A percentile compares a stretch with the other conserved stretches of the same genome.
These are phyloP conservation scores for Listrodromus nycthemerus DNA, from an alignment of 2,888 invertebrate species.

Conservation along the genomic window DNA sequence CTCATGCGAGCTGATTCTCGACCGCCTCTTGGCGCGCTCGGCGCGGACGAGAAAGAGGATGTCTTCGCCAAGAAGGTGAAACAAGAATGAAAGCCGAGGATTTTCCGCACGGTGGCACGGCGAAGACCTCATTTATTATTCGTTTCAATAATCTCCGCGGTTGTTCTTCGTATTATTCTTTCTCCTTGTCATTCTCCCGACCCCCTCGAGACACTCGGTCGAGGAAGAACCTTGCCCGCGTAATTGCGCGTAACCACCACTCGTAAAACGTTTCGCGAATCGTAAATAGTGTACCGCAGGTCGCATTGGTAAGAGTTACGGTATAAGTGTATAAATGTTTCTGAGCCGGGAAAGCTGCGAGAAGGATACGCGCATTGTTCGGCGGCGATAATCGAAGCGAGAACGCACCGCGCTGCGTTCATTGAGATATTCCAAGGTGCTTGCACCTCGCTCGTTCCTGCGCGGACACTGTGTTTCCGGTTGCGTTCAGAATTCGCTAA, in stretches of 20 bases:
- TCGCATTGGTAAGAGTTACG: conserved; percentile 37
- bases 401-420: conserved; percentile 33
- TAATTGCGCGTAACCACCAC: conserved; percentile 60
- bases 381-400: neutral
- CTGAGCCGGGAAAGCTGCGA: conserved; percentile 46
- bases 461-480: neutral
- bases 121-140: conserved; percentile 32
- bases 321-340: conserved; percentile 40
- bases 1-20: conserved; percentile 23
- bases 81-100: neutral
- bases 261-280: conserved; percentile 59
- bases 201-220: conserved; percentile 39
- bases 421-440: conserved; percentile 59
- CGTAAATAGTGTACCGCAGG: conserved; percentile 42
- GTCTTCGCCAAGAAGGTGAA: conserved; percentile 50
- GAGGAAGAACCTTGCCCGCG: conserved; percentile 62
- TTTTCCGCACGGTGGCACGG: neutral
- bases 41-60: conserved; percentile 48
- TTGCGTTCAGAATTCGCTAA: conserved; percentile 24
- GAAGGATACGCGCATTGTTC: conserved; percentile 33
- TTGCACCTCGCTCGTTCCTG: conserved; percentile 30
- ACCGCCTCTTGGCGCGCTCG: neutral
- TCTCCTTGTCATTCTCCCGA: conserved; percentile 19
- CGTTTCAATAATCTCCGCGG: conserved; percentile 42
- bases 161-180: conserved; percentile 12